Conservation (phyloP, 2,113 vertebrate genomes). For the Xenopus laevis region DNA sequence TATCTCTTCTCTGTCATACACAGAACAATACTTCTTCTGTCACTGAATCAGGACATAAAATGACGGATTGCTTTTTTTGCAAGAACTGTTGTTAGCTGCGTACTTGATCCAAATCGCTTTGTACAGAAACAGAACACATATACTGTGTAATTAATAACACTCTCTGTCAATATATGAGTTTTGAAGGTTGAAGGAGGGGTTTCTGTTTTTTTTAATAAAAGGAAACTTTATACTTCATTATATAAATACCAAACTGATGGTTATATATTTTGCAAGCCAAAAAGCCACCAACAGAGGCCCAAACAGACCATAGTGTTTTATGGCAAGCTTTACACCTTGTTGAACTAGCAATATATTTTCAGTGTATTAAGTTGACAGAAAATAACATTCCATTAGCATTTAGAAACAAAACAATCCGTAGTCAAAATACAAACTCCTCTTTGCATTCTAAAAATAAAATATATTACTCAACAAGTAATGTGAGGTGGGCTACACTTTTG, state of each 20-base stretch:
- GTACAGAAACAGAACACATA: slow-evolving; percentile 1
- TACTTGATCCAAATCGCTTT: background rate
- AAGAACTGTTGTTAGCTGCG: background rate
- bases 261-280: slow-evolving; percentile 14
- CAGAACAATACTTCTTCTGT: background rate
- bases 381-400: slow-evolving; percentile 22
- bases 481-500: too few relatives aligned
- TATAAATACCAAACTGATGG: slow-evolving; percentile 19
- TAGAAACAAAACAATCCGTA: slow-evolving; percentile 7
- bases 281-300: slow-evolving; percentile 23
- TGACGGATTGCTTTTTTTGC: background rate
- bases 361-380: slow-evolving; percentile 14
- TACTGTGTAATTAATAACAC: slow-evolving; percentile 13
- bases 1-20: background rate
- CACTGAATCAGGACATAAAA: background rate
- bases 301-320: slow-evolving; percentile 18
- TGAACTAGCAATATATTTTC: slow-evolving; percentile 25
- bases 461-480: too few relatives aligned
- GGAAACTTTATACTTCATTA: slow-evolving; percentile 21
- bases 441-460: slow-evolving; percentile 4
- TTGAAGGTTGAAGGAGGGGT: slow-evolving; percentile 1
- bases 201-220: slow-evolving; percentile 21
- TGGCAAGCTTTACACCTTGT: slow-evolving; percentile 25
- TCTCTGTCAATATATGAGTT: slow-evolving; percentile 6
- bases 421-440: background rate